Base-by-base conservation (phyloP, 92 coral and sea anemone genomes). In the Anthopleura xanthogrammica region DNA sequence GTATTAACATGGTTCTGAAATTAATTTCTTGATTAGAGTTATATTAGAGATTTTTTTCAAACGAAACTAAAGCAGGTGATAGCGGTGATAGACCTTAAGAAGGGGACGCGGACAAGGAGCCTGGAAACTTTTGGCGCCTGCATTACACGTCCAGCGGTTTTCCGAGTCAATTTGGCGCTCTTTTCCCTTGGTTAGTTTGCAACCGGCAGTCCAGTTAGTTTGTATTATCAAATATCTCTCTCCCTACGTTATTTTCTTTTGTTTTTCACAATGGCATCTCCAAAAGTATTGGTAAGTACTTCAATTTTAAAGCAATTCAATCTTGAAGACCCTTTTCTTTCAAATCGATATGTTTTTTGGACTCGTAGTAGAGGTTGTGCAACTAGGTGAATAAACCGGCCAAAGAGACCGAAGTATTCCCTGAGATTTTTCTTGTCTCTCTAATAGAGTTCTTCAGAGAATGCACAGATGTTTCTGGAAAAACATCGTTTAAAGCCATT, bases 51-150 rank as follows among this genome's bases (percentile, higher is more conserved):
- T 29, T 29, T 29, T n/a, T n/a, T n/a, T n/a, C n/a, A n/a, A n/a
- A n/a, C n/a, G n/a, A n/a, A n/a, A n/a, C n/a, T n/a, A n/a, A n/a
- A n/a, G n/a, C n/a, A n/a, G n/a, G n/a, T n/a, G n/a, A n/a, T n/a
- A n/a, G n/a, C n/a, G n/a, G n/a, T n/a, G n/a, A n/a, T n/a, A n/a
- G n/a, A n/a, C n/a, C n/a, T n/a, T n/a, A n/a, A n/a, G n/a, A n/a
- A n/a, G n/a, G n/a, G n/a, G n/a, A 62, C 70, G 70, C 70, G 70
- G 70, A 22, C 70, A 62, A 62, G 70, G 70, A 62, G 70, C 70
- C 70, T 62, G 70, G 70, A 62, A 20, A 62, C 70, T 20, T 57
- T 1, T 19, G 17, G 70, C 70, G 70, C 70, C 70, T n/a, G 7
- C 70, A 62, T 62, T 62, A 62, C 29, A 3, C 23, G 20, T 19